phyloP scores from a whole-genome alignment of 2,797 vertebrate species.

The Uromys caudimaculatus region DNA sequence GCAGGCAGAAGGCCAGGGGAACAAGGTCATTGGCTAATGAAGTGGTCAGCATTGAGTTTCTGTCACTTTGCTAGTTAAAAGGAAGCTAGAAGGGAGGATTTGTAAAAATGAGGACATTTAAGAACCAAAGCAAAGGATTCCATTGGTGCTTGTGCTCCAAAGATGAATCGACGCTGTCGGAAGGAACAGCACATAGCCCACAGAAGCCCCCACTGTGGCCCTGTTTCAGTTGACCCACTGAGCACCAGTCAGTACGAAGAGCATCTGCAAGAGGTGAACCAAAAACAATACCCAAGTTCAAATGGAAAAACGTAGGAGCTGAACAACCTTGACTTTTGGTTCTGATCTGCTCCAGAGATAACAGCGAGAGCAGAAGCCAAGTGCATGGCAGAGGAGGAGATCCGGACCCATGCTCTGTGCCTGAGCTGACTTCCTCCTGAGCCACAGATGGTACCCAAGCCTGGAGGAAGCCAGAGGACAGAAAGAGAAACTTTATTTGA shows the following conservation, averaged over 20 bases:
- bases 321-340: not conserved
- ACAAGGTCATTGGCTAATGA: conserved; percentile 93
- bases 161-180: not conserved
- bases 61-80: conserved; percentile 92
- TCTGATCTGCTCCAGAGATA: not conserved
- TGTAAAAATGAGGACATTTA: conserved; percentile 74
- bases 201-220: not conserved
- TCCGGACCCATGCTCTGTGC: not conserved
- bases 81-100: conserved; percentile 81
- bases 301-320: conserved; percentile 4
- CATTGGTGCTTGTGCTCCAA: not conserved
- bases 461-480: not conserved
- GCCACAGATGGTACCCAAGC: not conserved
- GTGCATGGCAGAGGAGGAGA: not conserved
- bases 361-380: not conserved
- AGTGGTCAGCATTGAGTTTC: conserved; percentile 98
- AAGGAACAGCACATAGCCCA: fast-evolving
- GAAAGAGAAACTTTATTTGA: not conserved
- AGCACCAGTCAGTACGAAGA: not conserved
- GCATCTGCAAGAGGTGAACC: not conserved
- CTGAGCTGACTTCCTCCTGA: not conserved
- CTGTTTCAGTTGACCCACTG: not conserved
- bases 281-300: not conserved
- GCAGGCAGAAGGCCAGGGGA: conserved; percentile 89
- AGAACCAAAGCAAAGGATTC: conserved; percentile 58